A percentile compares a stretch with the other conserved stretches of the same genome.
Evolutionary conservation across 2,113 vertebrate genomes (phyloP).

Genomic region (Indicator indicator): DNA sequence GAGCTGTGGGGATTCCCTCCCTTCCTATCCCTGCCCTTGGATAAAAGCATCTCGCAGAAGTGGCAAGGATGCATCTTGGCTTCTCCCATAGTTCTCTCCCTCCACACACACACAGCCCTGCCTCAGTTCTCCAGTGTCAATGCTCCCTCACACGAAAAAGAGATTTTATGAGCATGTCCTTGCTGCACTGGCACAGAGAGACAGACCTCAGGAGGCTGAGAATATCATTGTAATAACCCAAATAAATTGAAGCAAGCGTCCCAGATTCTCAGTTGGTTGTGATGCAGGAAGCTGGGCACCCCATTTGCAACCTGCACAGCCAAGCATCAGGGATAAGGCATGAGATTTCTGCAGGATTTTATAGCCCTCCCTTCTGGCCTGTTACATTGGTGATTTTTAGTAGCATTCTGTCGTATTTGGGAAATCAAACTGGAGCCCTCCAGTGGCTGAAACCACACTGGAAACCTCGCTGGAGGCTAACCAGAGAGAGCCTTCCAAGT

Average conservation of each 20-base stretch:
- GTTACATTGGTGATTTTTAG: background rate
- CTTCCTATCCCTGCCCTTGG: background rate
- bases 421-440: background rate
- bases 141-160: background rate
- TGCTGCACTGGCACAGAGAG: background rate
- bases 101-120: background rate
- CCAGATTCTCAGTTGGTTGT: background rate
- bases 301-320: background rate
- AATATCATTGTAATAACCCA: background rate
- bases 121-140: background rate
- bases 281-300: background rate
- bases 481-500: background rate
- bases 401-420: background rate
- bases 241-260: background rate
- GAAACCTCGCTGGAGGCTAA: background rate
- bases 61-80: background rate
- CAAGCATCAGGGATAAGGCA: background rate
- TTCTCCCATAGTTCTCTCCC: background rate
- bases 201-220: background rate
- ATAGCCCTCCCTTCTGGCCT: background rate
- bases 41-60: background rate
- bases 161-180: background rate
- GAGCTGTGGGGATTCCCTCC: background rate
- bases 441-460: background rate
- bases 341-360: background rate